These are phyloP conservation scores for Australoheros facetus DNA, from an alignment of 2,797 vertebrate genomes.

Conservation along the genomic window DNA sequence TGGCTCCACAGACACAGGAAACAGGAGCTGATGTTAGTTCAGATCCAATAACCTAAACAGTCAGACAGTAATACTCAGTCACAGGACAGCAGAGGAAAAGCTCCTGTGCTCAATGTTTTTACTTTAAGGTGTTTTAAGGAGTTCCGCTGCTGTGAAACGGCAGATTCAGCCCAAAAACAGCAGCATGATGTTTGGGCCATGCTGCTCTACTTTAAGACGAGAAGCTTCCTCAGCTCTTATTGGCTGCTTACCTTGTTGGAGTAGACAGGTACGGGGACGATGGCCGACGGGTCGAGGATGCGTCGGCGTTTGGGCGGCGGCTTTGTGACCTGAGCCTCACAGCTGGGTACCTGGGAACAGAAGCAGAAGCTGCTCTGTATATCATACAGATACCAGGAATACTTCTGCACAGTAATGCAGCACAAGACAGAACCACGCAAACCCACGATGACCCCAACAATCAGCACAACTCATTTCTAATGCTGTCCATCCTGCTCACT, in stretches of 20 bases:
- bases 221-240: background rate
- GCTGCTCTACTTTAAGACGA: background rate
- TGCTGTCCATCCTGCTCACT: background rate
- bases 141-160: background rate
- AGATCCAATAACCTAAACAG: too few relatives aligned
- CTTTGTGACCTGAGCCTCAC: conserved; percentile 1
- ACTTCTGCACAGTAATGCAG: background rate
- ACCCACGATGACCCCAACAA: too few relatives aligned
- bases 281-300: conserved; percentile 71
- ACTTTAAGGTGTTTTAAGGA: background rate
- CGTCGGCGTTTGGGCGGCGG: conserved; percentile 74
- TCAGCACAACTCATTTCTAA: too few relatives aligned
- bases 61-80: too few relatives aligned
- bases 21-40: too few relatives aligned
- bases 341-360: conserved; percentile 47
- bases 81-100: too few relatives aligned
- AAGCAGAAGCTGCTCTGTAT: background rate
- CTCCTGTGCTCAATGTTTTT: too few relatives aligned
- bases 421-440: background rate
- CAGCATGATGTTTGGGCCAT: too few relatives aligned
- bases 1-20: too few relatives aligned
- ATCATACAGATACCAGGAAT: background rate
- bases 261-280: conserved; percentile 76
- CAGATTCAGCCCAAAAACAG: too few relatives aligned
- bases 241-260: conserved; percentile 73